phyloP scores from a whole-genome alignment of 2,113 vertebrate genomes.

The Vanacampus margaritifer region DNA sequence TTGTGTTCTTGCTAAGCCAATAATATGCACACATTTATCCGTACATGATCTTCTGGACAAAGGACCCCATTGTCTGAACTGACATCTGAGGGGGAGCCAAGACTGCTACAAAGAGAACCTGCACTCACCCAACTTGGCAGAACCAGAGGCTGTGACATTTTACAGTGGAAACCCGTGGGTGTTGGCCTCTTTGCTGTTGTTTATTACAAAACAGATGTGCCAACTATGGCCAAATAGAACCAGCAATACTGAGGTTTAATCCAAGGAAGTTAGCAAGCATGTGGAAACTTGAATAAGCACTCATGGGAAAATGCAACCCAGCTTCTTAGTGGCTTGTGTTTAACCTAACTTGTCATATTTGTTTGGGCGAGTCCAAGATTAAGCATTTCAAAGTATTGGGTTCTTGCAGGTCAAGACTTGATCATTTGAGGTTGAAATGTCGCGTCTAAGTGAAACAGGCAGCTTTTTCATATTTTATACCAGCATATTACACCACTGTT shows the following conservation, averaged over 20 bases:
- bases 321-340: conserved; percentile 30
- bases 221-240: conserved; percentile 7
- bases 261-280: conserved; percentile 28
- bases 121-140: conserved; percentile 43
- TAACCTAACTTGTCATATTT: conserved; percentile 56
- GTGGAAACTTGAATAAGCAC: conserved; percentile 24
- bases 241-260: conserved; percentile 14
- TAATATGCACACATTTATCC: conserved; percentile 16
- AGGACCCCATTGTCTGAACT: conserved; percentile 36
- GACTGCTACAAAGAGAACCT: conserved; percentile 21
- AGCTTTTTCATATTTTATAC: neutral
- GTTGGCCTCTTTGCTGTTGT: conserved; percentile 52
- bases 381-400: conserved; percentile 22
- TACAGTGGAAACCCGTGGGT: conserved; percentile 66
- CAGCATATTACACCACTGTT: neutral
- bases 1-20: conserved; percentile 4
- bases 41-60: conserved; percentile 20
- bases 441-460: neutral
- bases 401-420: neutral
- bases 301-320: conserved; percentile 9
- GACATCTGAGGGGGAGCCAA: conserved; percentile 20
- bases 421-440: neutral
- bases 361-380: conserved; percentile 44
- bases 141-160: conserved; percentile 52
- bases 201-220: conserved; percentile 56